These are phyloP conservation scores for Neuroscelio doddi DNA, from an alignment of 2,888 invertebrate genomes.

Conservation along the genomic window DNA sequence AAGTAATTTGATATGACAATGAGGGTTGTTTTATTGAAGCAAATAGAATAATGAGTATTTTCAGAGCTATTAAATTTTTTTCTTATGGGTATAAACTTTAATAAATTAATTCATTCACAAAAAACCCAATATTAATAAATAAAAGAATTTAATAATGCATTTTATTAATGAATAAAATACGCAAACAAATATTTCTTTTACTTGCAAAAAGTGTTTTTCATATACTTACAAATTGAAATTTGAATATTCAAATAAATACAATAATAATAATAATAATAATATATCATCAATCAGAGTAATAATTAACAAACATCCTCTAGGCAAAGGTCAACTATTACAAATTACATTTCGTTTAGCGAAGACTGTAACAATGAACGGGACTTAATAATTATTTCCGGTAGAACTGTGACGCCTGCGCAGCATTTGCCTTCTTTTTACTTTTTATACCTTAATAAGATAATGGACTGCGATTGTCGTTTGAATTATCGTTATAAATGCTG, in stretches of 20 bases:
- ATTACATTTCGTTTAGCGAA: conserved; percentile 57
- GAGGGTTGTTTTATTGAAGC: conserved; percentile 47
- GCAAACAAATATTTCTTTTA: too few relatives aligned
- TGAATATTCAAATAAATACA: too few relatives aligned
- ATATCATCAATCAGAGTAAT: conserved; percentile 33
- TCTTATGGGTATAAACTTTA: too few relatives aligned
- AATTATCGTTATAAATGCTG: conserved; percentile 29
- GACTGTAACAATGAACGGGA: conserved; percentile 49
- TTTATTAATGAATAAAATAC: too few relatives aligned
- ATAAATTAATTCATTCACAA: too few relatives aligned
- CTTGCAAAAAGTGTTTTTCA: too few relatives aligned
- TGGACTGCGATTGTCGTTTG: conserved; percentile 38
- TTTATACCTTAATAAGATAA: conserved; percentile 50
- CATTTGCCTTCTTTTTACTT: conserved; percentile 33
- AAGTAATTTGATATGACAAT: conserved; percentile 9
- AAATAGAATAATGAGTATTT: conserved; percentile 50
- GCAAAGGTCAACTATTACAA: conserved; percentile 55
- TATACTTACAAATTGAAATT: too few relatives aligned
- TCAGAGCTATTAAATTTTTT: not conserved
- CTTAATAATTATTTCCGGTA: conserved; percentile 66
- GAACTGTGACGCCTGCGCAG: conserved; percentile 35
- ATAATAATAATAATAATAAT: not conserved
- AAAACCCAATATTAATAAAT: too few relatives aligned
- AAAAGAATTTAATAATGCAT: too few relatives aligned
- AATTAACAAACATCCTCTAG: conserved; percentile 59